These are phyloP conservation scores for Hypsopygia costalis DNA, from an alignment of 2,888 invertebrate species.

Conservation along the genomic window DNA sequence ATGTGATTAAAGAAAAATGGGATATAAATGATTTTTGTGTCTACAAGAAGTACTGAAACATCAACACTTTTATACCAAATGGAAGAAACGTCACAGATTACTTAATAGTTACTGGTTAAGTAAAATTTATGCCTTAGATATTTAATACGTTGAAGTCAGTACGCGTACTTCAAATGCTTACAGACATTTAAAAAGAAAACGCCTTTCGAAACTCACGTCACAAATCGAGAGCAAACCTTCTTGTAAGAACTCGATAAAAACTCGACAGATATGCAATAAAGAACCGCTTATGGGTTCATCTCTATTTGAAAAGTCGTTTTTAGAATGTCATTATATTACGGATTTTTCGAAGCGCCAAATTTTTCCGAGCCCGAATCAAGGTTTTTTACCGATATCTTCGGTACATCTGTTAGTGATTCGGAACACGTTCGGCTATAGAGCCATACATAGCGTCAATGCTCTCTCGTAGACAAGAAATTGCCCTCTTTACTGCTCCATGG, in stretches of 20 bases:
- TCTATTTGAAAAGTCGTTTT: conserved; percentile 5
- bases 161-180: too few species aligned
- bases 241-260: background rate
- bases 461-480: conserved; percentile 66
- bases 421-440: conserved; percentile 22
- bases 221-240: background rate
- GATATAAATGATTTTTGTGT: too few species aligned
- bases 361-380: conserved; percentile 16
- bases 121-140: too few species aligned
- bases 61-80: too few species aligned
- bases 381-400: conserved; percentile 2
- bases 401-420: conserved; percentile 12
- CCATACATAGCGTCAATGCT: conserved; percentile 24
- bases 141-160: too few species aligned
- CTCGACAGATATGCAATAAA: conserved; percentile 10
- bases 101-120: too few species aligned
- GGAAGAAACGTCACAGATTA: too few species aligned
- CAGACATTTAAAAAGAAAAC: too few species aligned
- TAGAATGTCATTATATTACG: conserved; percentile 16
- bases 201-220: too few species aligned
- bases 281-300: conserved; percentile 9
- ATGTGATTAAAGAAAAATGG: too few species aligned
- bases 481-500: conserved; percentile 60
- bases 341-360: conserved; percentile 22
- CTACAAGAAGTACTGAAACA: too few species aligned